These are phyloP conservation scores for Chaetorhynchus papuensis DNA, from an alignment of 2,113 vertebrate species.

Conservation along the genomic window DNA sequence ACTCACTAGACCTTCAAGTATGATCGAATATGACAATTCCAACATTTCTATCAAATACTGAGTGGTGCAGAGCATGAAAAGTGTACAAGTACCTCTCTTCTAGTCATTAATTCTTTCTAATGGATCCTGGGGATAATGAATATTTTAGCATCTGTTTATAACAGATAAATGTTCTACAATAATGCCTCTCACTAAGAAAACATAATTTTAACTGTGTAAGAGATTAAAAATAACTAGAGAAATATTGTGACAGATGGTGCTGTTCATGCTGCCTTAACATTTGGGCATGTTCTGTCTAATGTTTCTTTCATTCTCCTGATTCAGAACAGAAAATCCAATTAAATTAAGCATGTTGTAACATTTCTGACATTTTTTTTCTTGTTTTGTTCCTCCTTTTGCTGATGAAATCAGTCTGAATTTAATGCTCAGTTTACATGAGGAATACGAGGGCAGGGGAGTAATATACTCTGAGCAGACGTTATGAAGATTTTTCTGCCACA, in stretches of 20 bases:
- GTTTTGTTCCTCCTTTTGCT: background rate
- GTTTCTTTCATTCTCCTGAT: slow-evolving; percentile 46
- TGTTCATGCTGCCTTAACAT: slow-evolving; percentile 62
- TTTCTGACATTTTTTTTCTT: slow-evolving; percentile 47
- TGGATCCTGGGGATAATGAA: background rate
- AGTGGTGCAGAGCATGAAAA: background rate
- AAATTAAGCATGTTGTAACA: slow-evolving; percentile 17
- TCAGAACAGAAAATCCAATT: slow-evolving; percentile 68
- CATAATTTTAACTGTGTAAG: slow-evolving; percentile 60
- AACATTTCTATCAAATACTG: background rate
- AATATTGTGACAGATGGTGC: slow-evolving; percentile 74
- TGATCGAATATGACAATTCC: background rate
- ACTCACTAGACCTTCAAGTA: background rate
- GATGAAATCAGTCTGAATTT: background rate
- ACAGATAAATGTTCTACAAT: slow-evolving; percentile 40
- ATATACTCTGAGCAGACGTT: background rate
- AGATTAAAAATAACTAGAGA: slow-evolving; percentile 69
- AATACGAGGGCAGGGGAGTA: background rate
- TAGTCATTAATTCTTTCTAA: background rate
- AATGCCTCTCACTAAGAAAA: slow-evolving; percentile 51
- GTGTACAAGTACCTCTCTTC: background rate
- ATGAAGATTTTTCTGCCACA: background rate
- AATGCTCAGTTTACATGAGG: background rate
- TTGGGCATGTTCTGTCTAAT: slow-evolving; percentile 61
- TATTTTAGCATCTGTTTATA: slow-evolving; percentile 23